Base-by-base conservation (phyloP, 2,888 invertebrate genomes). In the Cosmia pyralina region DNA sequence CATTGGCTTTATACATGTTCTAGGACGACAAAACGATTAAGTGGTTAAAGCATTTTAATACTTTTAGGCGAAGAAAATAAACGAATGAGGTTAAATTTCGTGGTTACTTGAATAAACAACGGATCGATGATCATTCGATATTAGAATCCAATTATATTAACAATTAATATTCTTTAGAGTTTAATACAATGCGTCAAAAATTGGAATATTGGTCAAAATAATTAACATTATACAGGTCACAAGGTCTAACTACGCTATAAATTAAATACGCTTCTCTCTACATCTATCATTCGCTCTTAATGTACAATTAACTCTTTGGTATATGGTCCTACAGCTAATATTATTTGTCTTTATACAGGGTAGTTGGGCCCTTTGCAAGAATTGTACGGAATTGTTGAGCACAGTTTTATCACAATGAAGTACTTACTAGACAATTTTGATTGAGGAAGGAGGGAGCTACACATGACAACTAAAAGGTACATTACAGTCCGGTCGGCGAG, bases 241-340 rank as follows among this genome's bases (percentile, higher is more conserved):
- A 93, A 92, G 89, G 90, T 93, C 89, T 92, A 92, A 92, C 88
- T 93, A 94, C 84, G 84, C 92, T 94, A 94, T 85, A 93, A 95
- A 95, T 96, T 94, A 95, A 94, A 95, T 94, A 94, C 88, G 91
- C 89, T 84, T 89, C 89, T 89, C 85, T 87, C 93, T 93, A 91
- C 88, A 86, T 84, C 90, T 92, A 94, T 91, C 90, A 87, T 91
- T 92, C 92, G 91, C 90, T 94, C 92, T 91, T 92, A 95, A 94
- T 95, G 93, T 96, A 95, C 95, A 95, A 93, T 92, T 94, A 93
- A 94, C 92, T 96, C 96, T 96, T 96, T 96, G 96, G 96, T 96
- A 95, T 94, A 93, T 92, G 94, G 94, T 93, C 94, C 95, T 95
- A 93, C 93, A 92, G 94, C 95, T 96, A 96, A 89, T 85, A 91